Conservation (phyloP, 2,888 invertebrate genomes). For the Lissocephala sabroskyi region DNA sequence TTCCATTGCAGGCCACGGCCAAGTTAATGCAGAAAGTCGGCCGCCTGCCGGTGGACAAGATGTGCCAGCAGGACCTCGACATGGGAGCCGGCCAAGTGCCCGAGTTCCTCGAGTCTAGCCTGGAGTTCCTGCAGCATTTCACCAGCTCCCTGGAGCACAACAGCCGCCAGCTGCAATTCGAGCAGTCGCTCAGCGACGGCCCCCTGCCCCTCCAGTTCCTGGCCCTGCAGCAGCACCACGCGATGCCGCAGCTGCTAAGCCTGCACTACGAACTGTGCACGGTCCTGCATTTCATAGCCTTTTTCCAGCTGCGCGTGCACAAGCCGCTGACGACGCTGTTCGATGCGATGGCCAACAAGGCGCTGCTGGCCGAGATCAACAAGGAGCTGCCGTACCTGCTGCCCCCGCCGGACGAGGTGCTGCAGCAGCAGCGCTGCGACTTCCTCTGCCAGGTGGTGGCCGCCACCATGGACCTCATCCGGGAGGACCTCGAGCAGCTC, state of each 20-base stretch:
- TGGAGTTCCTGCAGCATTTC: constrained; percentile 67
- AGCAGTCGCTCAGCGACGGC: constrained; percentile 68
- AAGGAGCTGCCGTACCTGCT: constrained; percentile 76
- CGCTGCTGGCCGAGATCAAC: constrained; percentile 72
- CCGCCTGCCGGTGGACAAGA: constrained; percentile 87
- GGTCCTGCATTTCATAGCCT: constrained; percentile 84
- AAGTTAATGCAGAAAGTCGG: constrained; percentile 87
- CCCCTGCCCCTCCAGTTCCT: constrained; percentile 78
- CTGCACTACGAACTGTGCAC: constrained; percentile 86
- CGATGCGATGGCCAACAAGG: constrained; percentile 79
- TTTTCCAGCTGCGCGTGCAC: constrained; percentile 82
- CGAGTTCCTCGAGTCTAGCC: constrained; percentile 77
- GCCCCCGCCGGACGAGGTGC: constrained; percentile 79
- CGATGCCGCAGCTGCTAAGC: constrained; percentile 83
- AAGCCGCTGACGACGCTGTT: constrained; percentile 85
- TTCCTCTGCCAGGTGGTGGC: constrained; percentile 83
- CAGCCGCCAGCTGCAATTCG: constrained; percentile 67
- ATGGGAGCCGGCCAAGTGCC: constrained; percentile 78
- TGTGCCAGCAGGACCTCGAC: constrained; percentile 85
- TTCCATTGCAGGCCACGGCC: constrained; percentile 82
- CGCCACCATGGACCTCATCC: constrained; percentile 82
- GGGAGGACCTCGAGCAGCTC: constrained; percentile 75
- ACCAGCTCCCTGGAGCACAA: constrained; percentile 59
- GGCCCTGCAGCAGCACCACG: constrained; percentile 82
- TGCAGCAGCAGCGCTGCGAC: constrained; percentile 79